A percentile compares a stretch with the other conserved stretches of the same genome.
Evolutionary conservation across 2,888 invertebrate genomes (phyloP).

Genomic region (Zygaena filipendulae): DNA sequence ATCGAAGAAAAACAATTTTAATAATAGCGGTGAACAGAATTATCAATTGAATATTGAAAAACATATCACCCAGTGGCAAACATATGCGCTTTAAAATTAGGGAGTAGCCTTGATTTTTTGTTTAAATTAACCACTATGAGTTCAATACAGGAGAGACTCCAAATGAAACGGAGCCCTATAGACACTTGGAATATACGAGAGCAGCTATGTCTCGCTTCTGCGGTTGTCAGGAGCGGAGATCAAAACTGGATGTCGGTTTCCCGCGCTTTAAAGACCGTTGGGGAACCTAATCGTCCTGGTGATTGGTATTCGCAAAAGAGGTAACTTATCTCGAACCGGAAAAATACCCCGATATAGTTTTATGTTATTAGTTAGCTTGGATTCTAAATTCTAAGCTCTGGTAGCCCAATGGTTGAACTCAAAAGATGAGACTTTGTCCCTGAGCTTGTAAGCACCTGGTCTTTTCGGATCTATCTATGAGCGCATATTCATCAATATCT

Average conservation of each 20-base stretch:
- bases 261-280: slow-evolving; percentile 79
- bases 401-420: too few species aligned
- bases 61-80: too few species aligned
- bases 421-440: too few species aligned
- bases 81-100: background rate
- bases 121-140: slow-evolving; percentile 28
- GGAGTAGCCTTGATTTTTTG: background rate
- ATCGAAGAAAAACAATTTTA: too few species aligned
- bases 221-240: slow-evolving; percentile 86
- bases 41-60: too few species aligned
- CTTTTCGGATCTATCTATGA: too few species aligned
- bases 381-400: too few species aligned
- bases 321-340: too few species aligned
- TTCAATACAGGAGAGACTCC: slow-evolving; percentile 54
- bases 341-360: background rate
- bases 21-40: too few species aligned
- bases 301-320: slow-evolving; percentile 89
- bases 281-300: slow-evolving; percentile 77
- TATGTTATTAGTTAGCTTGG: too few species aligned
- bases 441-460: too few species aligned
- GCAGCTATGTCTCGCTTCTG: slow-evolving; percentile 86
- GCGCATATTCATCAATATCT: too few species aligned
- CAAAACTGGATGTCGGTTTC: slow-evolving; percentile 94
- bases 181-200: slow-evolving; percentile 91
- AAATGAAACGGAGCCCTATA: slow-evolving; percentile 75